Conservation (phyloP, 2,888 invertebrate species). For the Caenorhabditis sp. region DNA sequence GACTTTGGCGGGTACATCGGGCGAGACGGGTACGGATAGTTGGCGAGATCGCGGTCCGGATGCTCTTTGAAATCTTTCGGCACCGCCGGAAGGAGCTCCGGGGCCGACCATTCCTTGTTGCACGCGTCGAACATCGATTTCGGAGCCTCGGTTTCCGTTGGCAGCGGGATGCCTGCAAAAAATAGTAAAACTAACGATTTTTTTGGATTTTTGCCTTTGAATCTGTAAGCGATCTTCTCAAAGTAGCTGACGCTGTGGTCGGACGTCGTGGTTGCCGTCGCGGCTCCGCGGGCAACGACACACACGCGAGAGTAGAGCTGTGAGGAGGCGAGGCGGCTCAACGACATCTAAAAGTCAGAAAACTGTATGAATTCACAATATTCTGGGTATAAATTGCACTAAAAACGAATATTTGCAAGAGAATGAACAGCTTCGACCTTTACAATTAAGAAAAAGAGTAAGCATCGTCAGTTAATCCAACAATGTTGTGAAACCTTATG, state of each 20-base stretch:
- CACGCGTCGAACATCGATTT: slow-evolving; percentile 75
- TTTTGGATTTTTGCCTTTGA: slow-evolving; percentile 34
- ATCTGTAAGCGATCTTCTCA: slow-evolving; percentile 52
- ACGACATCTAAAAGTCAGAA: slow-evolving; percentile 45
- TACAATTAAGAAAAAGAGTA: no score
- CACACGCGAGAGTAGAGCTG: slow-evolving; percentile 22
- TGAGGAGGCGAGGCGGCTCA: slow-evolving; percentile 49
- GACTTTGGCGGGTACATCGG: slow-evolving; percentile 86
- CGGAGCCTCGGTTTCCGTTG: slow-evolving; percentile 69
- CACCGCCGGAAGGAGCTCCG: slow-evolving; percentile 72
- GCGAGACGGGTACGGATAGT: slow-evolving; percentile 86
- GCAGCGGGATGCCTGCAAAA: slow-evolving; percentile 67
- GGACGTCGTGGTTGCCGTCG: slow-evolving; percentile 17
- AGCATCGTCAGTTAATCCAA: no score
- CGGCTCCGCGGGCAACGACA: slow-evolving; percentile 29
- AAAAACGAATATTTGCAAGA: no score
- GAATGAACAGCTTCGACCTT: no score
- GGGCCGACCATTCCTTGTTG: slow-evolving; percentile 74
- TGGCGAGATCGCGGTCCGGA: slow-evolving; percentile 85
- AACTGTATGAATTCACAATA: no score
- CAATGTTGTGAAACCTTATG: no score
- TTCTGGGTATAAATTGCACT: no score
- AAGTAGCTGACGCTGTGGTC: slow-evolving; percentile 36
- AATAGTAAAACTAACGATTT: no score
- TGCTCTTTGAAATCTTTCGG: slow-evolving; percentile 80